Conservation (phyloP, 1,140 invertebrate genomes). For the Monochamus saltuarius region DNA sequence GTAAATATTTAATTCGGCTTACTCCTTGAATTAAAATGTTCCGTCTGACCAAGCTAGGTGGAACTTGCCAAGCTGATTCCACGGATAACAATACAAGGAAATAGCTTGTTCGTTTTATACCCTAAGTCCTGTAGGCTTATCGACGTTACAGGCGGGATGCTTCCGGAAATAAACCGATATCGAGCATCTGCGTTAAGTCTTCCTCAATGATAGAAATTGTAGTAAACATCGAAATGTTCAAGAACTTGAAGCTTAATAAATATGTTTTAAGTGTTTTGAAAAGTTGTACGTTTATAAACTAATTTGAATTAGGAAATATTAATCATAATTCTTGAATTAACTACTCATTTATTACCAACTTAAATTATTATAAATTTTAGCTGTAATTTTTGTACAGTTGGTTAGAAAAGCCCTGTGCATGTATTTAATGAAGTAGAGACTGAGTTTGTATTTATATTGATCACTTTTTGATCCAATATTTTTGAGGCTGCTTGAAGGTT, state of each 20-base stretch:
- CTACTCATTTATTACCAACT: too few species aligned
- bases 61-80: neutral
- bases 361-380: too few species aligned
- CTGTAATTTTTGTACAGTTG: too few species aligned
- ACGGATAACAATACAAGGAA: neutral
- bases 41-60: constrained; percentile 8
- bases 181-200: neutral
- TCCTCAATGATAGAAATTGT: neutral
- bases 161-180: neutral
- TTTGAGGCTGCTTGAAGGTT: too few species aligned
- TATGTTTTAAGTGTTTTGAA: too few species aligned
- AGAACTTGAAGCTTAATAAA: constrained; percentile 4
- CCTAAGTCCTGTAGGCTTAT: neutral
- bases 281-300: too few species aligned
- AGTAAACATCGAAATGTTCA: neutral
- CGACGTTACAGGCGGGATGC: neutral
- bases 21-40: constrained; percentile 13
- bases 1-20: constrained; percentile 21
- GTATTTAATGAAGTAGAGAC: too few species aligned
- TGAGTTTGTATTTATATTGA: too few species aligned
- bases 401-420: too few species aligned
- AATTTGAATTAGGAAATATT: too few species aligned
- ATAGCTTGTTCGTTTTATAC: constrained; percentile 2
- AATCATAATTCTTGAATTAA: too few species aligned
- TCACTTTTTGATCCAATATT: too few species aligned